phyloP scores from a whole-genome alignment of 2,113 vertebrate species.

The Thunnus thynnus region DNA sequence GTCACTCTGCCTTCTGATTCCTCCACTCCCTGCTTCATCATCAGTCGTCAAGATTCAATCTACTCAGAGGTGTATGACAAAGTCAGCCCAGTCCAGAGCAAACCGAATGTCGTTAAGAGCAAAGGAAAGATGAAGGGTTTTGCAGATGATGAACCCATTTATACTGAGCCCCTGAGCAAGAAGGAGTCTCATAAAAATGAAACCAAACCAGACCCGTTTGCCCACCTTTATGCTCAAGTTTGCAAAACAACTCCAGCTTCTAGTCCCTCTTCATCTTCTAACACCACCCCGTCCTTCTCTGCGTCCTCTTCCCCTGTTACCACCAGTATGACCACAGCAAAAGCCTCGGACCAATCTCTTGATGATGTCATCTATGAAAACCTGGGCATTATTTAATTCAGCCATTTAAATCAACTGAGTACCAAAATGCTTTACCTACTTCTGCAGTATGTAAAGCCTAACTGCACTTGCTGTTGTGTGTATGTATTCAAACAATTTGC shows the following conservation, averaged over 20 bases:
- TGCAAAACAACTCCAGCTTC: constrained; percentile 44
- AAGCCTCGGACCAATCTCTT: neutral
- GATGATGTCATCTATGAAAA: constrained; percentile 79
- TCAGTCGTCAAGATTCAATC: constrained; percentile 47
- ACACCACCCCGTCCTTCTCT: neutral
- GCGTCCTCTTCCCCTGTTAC: constrained; percentile 56
- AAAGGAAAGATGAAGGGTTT: neutral
- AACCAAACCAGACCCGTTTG: constrained; percentile 57
- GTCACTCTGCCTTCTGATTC: neutral
- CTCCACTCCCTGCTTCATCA: neutral
- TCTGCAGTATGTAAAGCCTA: neutral
- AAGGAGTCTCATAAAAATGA: neutral
- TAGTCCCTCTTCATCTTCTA: neutral
- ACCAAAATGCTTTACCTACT: neutral
- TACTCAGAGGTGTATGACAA: constrained; percentile 86
- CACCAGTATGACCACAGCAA: constrained; percentile 35
- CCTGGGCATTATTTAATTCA: constrained; percentile 73
- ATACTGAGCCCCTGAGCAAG: constrained; percentile 53
- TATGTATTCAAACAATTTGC: no score
- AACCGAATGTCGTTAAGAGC: neutral
- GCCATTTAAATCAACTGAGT: neutral
- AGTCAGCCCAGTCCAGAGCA: constrained; percentile 49
- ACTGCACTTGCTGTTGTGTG: no score
- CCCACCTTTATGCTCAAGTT: constrained; percentile 77
- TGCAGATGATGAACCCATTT: constrained; percentile 60